Evolutionary conservation across 2,113 vertebrate genomes (phyloP).

Genomic region (Myanophis thanlyinensis): DNA sequence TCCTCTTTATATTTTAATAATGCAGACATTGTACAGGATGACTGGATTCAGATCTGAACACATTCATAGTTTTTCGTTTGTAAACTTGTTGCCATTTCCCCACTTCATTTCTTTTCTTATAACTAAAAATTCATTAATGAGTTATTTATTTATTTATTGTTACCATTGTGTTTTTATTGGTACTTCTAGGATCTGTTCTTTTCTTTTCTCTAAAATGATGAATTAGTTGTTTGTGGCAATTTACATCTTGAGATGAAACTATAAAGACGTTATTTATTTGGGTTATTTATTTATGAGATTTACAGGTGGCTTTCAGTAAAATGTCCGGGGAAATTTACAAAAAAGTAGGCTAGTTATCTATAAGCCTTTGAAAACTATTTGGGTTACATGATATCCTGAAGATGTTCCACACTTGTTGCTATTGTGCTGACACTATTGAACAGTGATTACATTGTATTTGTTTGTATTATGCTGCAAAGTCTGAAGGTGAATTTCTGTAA

Average conservation of each 20-base stretch:
- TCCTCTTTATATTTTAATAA: neutral
- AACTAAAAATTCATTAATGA: neutral
- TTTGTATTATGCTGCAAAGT: neutral
- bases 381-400: neutral
- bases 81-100: neutral
- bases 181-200: too few relatives aligned
- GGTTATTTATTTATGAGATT: neutral
- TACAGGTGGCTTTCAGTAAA: neutral
- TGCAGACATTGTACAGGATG: neutral
- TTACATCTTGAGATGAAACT: neutral
- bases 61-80: neutral
- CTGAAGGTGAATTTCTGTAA: neutral
- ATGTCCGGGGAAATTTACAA: neutral
- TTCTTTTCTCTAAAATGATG: neutral
- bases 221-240: neutral
- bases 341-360: neutral
- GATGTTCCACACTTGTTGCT: neutral
- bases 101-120: neutral
- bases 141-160: neutral
- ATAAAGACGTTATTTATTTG: neutral
- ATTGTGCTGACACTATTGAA: neutral
- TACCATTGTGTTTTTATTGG: neutral
- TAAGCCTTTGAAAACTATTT: neutral
- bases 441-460: neutral
- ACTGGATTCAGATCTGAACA: neutral